Conservation (phyloP, 1,140 invertebrate species). For the Drosophila seguyi region DNA sequence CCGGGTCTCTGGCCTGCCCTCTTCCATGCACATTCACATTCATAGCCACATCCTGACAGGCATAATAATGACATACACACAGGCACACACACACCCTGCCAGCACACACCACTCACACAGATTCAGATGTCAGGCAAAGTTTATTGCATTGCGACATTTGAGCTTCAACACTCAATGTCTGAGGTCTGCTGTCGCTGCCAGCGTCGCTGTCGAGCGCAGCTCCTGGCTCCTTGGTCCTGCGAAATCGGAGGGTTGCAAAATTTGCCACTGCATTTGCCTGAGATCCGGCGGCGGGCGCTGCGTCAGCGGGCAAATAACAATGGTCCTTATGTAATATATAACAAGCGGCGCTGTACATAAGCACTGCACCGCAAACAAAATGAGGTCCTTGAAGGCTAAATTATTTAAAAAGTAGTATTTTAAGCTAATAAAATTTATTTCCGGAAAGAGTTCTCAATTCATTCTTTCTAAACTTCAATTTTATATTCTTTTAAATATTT, state of each 20-base stretch:
- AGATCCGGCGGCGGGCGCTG: conserved; percentile 57
- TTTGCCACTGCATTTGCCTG: conserved; percentile 72
- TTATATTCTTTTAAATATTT: not conserved
- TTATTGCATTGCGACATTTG: conserved; percentile 83
- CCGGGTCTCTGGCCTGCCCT: conserved; percentile 45
- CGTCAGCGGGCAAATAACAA: conserved; percentile 77
- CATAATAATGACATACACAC: conserved; percentile 72
- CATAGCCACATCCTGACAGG: conserved; percentile 50
- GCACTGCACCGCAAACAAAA: conserved; percentile 19
- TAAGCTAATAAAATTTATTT: not conserved
- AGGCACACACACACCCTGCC: conserved; percentile 32
- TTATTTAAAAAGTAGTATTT: not conserved
- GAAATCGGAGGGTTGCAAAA: conserved; percentile 71
- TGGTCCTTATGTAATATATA: conserved; percentile 81
- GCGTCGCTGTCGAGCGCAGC: conserved; percentile 23
- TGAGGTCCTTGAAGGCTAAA: no score
- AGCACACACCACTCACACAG: conserved; percentile 25
- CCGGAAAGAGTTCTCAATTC: no score
- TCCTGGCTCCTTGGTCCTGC: conserved; percentile 45
- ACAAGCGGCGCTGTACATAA: conserved; percentile 50
- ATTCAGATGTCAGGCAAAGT: conserved; percentile 61
- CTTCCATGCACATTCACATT: conserved; percentile 10
- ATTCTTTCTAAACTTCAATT: no score
- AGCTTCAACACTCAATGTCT: conserved; percentile 82
- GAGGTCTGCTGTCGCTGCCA: conserved; percentile 67